Base-by-base conservation (phyloP, 2,888 invertebrate genomes). In the Deilephila elpenor region DNA sequence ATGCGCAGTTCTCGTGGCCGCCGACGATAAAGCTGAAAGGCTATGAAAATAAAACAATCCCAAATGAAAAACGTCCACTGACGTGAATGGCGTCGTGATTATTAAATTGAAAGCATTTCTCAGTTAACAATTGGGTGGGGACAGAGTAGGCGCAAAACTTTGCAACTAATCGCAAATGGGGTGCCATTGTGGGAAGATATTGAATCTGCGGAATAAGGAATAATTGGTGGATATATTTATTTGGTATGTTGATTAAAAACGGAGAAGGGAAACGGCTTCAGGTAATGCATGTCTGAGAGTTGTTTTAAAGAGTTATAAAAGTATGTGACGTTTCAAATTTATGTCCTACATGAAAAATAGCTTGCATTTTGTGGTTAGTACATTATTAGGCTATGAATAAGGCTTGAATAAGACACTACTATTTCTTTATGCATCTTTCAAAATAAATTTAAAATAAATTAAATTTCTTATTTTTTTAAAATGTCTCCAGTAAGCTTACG, bases 41-140 rank as follows among this genome's bases (percentile, higher is more conserved):
- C 86, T 85, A 86, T 88, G 85, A 89, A 83, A 89, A 91, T 93
- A 92, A 93, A 93, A 93, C 93, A 93, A 93, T 92, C 83, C 88
- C 51, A 84, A 89, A 88, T 87, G 88, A 91, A 92, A 93, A 93
- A 91, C 90, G 86, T 89, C 91, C 88, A 81, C 44, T 86, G 80
- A 78, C 82, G 82, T 83, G 87, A 88, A 77, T 76, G 75, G 80
- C 76, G 56, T 75, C 89, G 90, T 93, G 91, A 93, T 93, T 91
- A 93, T 93, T 91, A 93, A 93, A 93, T 92, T 91, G 92, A 91
- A 93, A 92, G 87, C 86, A 88, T 92, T 92, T 91, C 84, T 86
- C 82, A 78, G 76, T 77, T 76, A 78, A 75, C 88, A 88, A 87
- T 85, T 79, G 82, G 81, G 81, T 79, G 82, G 84, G 87, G 83